These are phyloP conservation scores for Pluvialis apricaria DNA, from an alignment of 2,113 vertebrate genomes.

Conservation along the genomic window DNA sequence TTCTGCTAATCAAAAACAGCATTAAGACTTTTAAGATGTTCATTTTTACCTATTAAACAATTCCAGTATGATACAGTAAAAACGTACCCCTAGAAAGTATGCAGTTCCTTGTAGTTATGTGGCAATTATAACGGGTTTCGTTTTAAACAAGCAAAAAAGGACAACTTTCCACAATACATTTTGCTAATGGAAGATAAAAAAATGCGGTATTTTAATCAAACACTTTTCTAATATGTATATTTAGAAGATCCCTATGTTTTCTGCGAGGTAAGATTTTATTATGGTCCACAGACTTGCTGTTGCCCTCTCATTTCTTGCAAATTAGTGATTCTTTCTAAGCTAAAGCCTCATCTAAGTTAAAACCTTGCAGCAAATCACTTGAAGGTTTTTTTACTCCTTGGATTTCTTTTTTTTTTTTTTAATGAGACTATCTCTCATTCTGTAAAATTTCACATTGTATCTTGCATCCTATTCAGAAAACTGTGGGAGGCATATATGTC, in stretches of 20 bases:
- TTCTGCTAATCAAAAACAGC: slow-evolving; percentile 47
- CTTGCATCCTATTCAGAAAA: neutral
- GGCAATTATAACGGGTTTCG: neutral
- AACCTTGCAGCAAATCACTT: neutral
- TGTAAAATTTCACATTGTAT: neutral
- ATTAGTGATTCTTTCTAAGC: neutral
- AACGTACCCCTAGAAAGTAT: neutral
- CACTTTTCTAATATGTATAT: neutral
- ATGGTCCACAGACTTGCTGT: neutral
- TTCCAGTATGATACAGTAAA: slow-evolving; percentile 5
- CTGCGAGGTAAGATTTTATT: neutral
- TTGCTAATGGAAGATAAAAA: neutral
- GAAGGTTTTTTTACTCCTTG: slow-evolving; percentile 16
- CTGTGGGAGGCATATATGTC: neutral
- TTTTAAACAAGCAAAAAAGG: neutral
- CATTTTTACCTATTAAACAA: slow-evolving; percentile 53
- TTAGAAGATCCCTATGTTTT: neutral
- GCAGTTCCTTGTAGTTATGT: slow-evolving; percentile 5
- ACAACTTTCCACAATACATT: slow-evolving; percentile 16
- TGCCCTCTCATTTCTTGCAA: neutral
- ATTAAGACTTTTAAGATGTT: neutral
- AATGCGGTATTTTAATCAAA: neutral
- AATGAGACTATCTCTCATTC: neutral
- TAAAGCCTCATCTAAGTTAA: neutral
- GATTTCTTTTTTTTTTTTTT: neutral